Evolutionary conservation across 2,888 invertebrate genomes (phyloP).

Genomic region (Aspidapion aeneum): DNA sequence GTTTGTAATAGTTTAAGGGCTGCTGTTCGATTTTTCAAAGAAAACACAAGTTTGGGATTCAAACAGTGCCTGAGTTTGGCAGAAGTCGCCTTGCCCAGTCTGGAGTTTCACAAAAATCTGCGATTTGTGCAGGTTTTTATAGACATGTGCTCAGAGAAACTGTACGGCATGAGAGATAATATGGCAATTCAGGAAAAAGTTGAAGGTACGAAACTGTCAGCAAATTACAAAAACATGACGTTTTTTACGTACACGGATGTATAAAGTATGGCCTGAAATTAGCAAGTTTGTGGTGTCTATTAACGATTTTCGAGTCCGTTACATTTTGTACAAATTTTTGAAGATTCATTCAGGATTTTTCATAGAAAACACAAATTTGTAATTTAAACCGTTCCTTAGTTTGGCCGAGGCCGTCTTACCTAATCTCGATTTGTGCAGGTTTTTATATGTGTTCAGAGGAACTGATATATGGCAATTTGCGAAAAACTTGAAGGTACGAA

Average conservation of each 20-base stretch:
- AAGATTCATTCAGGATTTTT: too few relatives aligned
- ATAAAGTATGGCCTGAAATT: background rate
- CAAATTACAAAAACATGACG: too few relatives aligned
- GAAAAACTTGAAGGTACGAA: too few relatives aligned
- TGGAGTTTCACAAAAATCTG: constrained; percentile 59
- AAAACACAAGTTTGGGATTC: constrained; percentile 36
- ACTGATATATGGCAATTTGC: too few relatives aligned
- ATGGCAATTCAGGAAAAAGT: constrained; percentile 20
- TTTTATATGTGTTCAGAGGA: too few relatives aligned
- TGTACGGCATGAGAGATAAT: constrained; percentile 30
- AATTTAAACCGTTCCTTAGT: too few relatives aligned
- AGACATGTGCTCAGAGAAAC: constrained; percentile 38
- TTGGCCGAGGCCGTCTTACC: too few relatives aligned
- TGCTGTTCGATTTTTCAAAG: constrained; percentile 48
- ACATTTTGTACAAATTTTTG: background rate
- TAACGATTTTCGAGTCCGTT: background rate
- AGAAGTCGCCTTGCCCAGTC: constrained; percentile 53
- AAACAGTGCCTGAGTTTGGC: constrained; percentile 49
- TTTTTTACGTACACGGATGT: too few relatives aligned
- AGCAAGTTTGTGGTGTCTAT: background rate
- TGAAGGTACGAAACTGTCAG: constrained; percentile 28
- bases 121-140: constrained; percentile 47
- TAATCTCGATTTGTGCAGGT: too few relatives aligned
- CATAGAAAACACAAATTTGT: too few relatives aligned
- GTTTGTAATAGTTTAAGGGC: constrained; percentile 50